Evolutionary conservation across 2,888 invertebrate genomes (phyloP), one percentile per base, ranked within the genome.

Genomic region (Tachina grossa): DNA sequence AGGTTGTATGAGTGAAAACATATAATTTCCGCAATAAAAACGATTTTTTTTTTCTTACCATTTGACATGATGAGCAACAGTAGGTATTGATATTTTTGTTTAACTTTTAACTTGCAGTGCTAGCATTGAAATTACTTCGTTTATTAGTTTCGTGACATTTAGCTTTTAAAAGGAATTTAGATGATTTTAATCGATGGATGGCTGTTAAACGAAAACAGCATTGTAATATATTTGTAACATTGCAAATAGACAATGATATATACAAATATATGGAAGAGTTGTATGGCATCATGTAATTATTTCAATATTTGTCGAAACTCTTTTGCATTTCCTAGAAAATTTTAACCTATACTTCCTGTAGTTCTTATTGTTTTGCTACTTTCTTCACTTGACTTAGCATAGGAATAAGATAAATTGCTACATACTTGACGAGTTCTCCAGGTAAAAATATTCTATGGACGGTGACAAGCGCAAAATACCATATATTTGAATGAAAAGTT

Each of bases 81-180:
- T 6, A 31, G 31, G 6, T 31, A 6, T 31, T 31, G 2, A 0
- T 31, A 55, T 55, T 8, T 55, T 8, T 55, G 11, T 22, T 68
- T 74, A n/a, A 57, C 45, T 68, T 72, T 83, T 66, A 43, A 41
- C 49, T 75, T 55, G n/a, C 19, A 8, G n/a, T 47, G 57, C 57
- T 14, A 53, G 13, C 71, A 72, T 39, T 47, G 14, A 76, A 77
- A 43, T 66, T 53, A n/a, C n/a, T 31, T 66, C 14, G 51, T 51
- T 78, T 59, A 78, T 72, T 59, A n/a, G 61, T 74, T 78, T 68
- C 78, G 83, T 78, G 74, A 78, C 47, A 74, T 55, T 74, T 61
- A n/a, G 66, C 71, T 59, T 77, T 83, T 72, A 59, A 83, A 47
- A 47, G n/a, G 22, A 74, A 49, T 47, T 74, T 39, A 59, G 39